phyloP scores from a whole-genome alignment of 2,113 vertebrate species.

The Vidua chalybeata region DNA sequence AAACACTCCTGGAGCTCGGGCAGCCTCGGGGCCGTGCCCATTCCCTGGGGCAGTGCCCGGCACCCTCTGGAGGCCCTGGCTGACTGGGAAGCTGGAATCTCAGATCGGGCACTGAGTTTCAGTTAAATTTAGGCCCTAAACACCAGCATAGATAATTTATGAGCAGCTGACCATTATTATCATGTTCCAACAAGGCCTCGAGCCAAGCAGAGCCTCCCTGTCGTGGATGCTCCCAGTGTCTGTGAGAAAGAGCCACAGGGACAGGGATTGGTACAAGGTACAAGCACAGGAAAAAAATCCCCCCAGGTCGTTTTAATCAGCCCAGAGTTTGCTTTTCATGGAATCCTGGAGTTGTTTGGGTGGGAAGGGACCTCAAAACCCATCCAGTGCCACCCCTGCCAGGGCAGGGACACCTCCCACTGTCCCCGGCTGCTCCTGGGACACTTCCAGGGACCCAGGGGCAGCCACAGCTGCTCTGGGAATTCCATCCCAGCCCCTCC shows the following conservation, averaged over 20 bases:
- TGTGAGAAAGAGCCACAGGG: not conserved
- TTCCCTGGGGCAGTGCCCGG: not conserved
- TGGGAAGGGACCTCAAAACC: no score
- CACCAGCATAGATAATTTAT: not conserved
- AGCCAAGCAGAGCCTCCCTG: not conserved
- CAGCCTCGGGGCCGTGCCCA: not conserved
- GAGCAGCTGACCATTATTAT: not conserved
- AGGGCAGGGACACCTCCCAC: not conserved
- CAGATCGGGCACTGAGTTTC: not conserved
- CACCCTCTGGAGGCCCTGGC: not conserved
- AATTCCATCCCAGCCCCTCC: not conserved
- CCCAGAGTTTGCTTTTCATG: not conserved
- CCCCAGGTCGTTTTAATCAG: not conserved
- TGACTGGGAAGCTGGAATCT: not conserved
- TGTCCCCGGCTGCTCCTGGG: rapidly evolving
- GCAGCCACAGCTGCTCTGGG: no score
- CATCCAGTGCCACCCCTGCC: not conserved
- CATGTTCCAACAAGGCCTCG: not conserved
- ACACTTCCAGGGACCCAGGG: not conserved
- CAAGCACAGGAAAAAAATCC: not conserved
- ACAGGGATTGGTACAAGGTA: not conserved
- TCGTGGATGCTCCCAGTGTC: not conserved
- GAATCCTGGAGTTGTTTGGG: not conserved
- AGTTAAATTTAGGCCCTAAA: not conserved
- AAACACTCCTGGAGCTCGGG: rapidly evolving